Evolutionary conservation across 2,113 vertebrate genomes (phyloP), one percentile per base, ranked within the genome.

Genomic region (Rhynchomys soricoides): DNA sequence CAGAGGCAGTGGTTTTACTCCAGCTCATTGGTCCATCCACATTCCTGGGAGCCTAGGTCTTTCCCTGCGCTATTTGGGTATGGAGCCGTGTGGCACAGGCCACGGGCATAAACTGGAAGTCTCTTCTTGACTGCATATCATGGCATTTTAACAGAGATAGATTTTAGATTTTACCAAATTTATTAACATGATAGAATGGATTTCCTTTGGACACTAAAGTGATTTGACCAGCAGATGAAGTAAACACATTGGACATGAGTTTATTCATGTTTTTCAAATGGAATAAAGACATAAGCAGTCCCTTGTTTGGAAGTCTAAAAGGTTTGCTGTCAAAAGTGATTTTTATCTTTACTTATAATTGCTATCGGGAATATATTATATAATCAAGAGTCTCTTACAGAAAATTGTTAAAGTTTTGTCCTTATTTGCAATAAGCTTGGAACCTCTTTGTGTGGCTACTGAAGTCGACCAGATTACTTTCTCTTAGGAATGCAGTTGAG

Each of bases 71-170:
- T n/a, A n/a, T n/a, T n/a, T n/a, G n/a, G n/a, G n/a, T n/a, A n/a
- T n/a, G n/a, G n/a, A n/a, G n/a, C n/a, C n/a, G n/a, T n/a, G n/a
- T n/a, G n/a, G n/a, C n/a, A n/a, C n/a, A n/a, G n/a, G n/a, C n/a
- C n/a, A n/a, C n/a, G n/a, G n/a, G n/a, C n/a, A n/a, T n/a, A n/a
- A n/a, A n/a, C n/a, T n/a, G n/a, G n/a, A n/a, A n/a, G n/a, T n/a
- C n/a, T n/a, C n/a, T n/a, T n/a, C n/a, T n/a, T n/a, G n/a, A n/a
- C n/a, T n/a, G n/a, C n/a, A n/a, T n/a, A n/a, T n/a, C n/a, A n/a
- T n/a, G n/a, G n/a, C n/a, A n/a, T 89, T 78, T 94, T 89, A 91
- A 73, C 85, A 78, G 34, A 93, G 26, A 50, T 43, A 74, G 48
- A 50, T 13, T 82, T 55, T 43, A 74, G 48, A 50, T 13, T 82